Conservation (phyloP, 1,140 invertebrate species). For the Scaptomyza hsui region DNA sequence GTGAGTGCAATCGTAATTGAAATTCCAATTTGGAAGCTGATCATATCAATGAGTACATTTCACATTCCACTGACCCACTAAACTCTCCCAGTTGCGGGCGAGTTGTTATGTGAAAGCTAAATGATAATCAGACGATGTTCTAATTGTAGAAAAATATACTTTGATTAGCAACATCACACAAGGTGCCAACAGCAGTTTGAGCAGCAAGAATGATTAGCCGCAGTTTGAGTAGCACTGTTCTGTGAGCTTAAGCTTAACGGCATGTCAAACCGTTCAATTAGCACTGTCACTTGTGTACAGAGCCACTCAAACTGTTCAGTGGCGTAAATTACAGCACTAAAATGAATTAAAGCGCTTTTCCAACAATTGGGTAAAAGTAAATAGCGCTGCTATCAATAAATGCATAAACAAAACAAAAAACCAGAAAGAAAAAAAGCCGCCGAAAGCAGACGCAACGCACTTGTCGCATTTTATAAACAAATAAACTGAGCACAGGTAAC, state of each 20-base stretch:
- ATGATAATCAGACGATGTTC: conserved; percentile 53
- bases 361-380: conserved; percentile 9
- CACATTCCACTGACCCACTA: conserved; percentile 30
- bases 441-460: conserved; percentile 24
- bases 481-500: conserved; percentile 17
- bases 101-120: conserved; percentile 54
- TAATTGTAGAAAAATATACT: conserved; percentile 45
- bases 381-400: conserved; percentile 2
- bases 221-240: conserved; percentile 12
- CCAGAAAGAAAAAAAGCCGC: conserved; percentile 10
- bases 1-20: conserved; percentile 34
- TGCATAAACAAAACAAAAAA: conserved; percentile 8
- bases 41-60: conserved; percentile 22
- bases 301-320: background rate
- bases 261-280: background rate
- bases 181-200: background rate
- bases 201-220: background rate
- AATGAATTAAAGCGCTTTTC: conserved; percentile 17
- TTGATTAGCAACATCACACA: conserved; percentile 5
- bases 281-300: background rate
- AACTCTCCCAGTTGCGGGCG: conserved; percentile 7
- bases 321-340: conserved; percentile 9
- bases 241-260: background rate
- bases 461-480: conserved; percentile 43
- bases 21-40: conserved; percentile 36